A percentile compares a stretch with the other conserved stretches of the same genome.
Evolutionary conservation across 2,888 invertebrate genomes (phyloP).

Genomic region (Cephonodes hylas): DNA sequence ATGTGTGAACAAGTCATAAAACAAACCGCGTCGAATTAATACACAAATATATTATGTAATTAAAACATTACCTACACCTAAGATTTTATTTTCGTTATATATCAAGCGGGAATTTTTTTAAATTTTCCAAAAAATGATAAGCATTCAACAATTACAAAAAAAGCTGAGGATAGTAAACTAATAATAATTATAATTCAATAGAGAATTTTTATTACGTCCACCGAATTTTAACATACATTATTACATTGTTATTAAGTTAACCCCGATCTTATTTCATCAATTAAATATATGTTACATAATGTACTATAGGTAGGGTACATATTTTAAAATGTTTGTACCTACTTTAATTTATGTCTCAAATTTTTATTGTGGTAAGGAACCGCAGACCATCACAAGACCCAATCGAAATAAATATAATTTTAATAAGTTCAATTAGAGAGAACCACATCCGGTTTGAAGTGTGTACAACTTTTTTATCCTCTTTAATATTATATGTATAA

Average conservation of each 20-base stretch:
- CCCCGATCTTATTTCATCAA: no score
- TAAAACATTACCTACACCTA: background rate
- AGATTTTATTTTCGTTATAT: no score
- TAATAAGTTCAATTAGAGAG: slow-evolving; percentile 49
- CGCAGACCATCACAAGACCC: slow-evolving; percentile 36
- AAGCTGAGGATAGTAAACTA: no score
- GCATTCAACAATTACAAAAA: no score
- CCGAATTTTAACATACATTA: no score
- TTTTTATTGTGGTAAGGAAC: slow-evolving; percentile 36
- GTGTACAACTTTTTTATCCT: slow-evolving; percentile 50
- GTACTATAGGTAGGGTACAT: background rate
- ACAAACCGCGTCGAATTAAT: background rate
- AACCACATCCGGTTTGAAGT: slow-evolving; percentile 70
- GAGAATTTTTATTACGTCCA: no score
- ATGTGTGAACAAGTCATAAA: slow-evolving; percentile 12
- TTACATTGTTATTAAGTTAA: no score
- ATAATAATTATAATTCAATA: no score
- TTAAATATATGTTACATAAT: no score
- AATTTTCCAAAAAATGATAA: no score
- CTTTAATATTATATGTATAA: background rate
- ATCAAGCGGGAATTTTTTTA: background rate
- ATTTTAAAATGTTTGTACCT: background rate
- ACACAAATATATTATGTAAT: background rate
- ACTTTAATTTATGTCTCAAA: background rate
- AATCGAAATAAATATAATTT: slow-evolving; percentile 45